phyloP scores from a whole-genome alignment of 2,113 vertebrate species.

The Gila orcuttii region DNA sequence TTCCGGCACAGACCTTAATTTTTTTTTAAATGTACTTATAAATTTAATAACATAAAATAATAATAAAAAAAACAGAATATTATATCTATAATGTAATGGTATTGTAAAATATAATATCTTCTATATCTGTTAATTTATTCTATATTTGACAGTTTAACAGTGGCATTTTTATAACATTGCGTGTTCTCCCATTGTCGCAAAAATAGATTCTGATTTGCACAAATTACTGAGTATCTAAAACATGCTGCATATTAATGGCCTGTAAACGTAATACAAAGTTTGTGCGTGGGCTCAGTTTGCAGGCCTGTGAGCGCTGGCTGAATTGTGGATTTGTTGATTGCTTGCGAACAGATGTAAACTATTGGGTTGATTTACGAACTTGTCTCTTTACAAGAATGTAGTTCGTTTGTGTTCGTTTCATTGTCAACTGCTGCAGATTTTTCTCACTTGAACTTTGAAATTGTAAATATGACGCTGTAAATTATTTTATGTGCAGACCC shows the following conservation, averaged over 20 bases:
- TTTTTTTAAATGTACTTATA: neutral
- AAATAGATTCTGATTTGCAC: conserved; percentile 32
- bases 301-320: neutral
- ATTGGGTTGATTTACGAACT: conserved; percentile 29
- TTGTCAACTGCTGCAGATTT: conserved; percentile 51
- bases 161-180: conserved; percentile 24
- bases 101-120: neutral
- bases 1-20: neutral
- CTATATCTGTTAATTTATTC: conserved; percentile 30
- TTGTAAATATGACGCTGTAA: conserved; percentile 57
- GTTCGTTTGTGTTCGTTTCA: conserved; percentile 37
- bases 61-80: neutral
- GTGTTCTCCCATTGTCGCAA: conserved; percentile 20
- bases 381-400: conserved; percentile 43
- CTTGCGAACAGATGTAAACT: neutral
- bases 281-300: neutral
- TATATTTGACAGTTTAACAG: conserved; percentile 22
- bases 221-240: conserved; percentile 48
- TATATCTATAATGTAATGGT: neutral
- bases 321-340: conserved; percentile 12
- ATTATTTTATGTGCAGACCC: conserved; percentile 39
- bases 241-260: conserved; percentile 55
- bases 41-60: neutral
- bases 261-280: conserved; percentile 21
- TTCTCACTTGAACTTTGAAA: conserved; percentile 46